A percentile compares a stretch with the other conserved stretches of the same genome.
These are phyloP conservation scores for Nothobranchius furzeri DNA, from an alignment of 2,113 vertebrate species.

Conservation along the genomic window DNA sequence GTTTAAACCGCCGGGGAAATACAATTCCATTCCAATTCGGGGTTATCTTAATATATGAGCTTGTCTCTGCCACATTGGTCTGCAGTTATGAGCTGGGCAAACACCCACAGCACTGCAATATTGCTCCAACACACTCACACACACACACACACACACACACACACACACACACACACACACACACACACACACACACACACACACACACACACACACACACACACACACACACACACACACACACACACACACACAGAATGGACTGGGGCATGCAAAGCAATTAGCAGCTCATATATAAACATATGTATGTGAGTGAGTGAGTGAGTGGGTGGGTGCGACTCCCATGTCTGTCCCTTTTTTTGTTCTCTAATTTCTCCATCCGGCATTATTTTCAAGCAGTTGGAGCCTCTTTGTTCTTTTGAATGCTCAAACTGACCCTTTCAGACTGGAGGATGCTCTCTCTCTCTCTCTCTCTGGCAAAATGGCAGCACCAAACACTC, in stretches of 20 bases:
- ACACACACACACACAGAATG: constrained; percentile 45
- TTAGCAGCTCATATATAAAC: constrained; percentile 67
- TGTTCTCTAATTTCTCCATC: constrained; percentile 55
- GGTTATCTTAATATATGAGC: constrained; percentile 81
- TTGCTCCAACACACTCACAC: constrained; percentile 62
- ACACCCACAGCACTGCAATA: constrained; percentile 75
- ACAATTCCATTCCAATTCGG: constrained; percentile 77
- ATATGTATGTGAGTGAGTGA: constrained; percentile 22
- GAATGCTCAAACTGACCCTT: constrained; percentile 12
- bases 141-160: constrained; percentile 50
- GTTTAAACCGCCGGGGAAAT: constrained; percentile 78
- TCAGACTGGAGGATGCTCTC: constrained; percentile 12
- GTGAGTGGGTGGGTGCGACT: constrained; percentile 37
- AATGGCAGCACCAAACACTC: neutral
- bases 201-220: constrained; percentile 48
- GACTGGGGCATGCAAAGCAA: constrained; percentile 75
- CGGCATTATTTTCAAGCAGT: constrained; percentile 52
- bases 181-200: constrained; percentile 61
- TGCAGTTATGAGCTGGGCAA: constrained; percentile 75
- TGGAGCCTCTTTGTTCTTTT: constrained; percentile 37
- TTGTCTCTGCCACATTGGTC: constrained; percentile 74
- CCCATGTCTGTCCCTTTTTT: constrained; percentile 39
- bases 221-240: constrained; percentile 55
- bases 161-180: constrained; percentile 52
- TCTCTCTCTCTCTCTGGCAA: neutral